Evolutionary conservation across 23 tunicate genomes (phyloP).

Genomic region (Phallusia fumigata): DNA sequence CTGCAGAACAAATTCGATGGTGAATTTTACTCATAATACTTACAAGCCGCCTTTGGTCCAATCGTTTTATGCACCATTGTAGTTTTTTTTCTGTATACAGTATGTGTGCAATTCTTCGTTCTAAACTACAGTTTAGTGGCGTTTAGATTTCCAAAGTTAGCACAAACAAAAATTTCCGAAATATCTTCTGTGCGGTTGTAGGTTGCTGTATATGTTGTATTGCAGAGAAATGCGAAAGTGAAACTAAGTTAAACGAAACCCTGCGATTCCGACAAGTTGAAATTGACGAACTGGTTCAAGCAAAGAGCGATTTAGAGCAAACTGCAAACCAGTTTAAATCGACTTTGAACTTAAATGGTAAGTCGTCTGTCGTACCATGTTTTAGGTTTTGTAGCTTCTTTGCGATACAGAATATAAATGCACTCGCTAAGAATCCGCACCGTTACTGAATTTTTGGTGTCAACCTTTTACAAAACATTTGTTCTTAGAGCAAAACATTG

Average conservation of each 20-base stretch:
- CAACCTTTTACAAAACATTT: too few relatives aligned
- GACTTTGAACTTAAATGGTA: slow-evolving; percentile 12
- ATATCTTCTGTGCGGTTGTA: too few relatives aligned
- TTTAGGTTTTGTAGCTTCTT: too few relatives aligned
- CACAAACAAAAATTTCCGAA: too few relatives aligned
- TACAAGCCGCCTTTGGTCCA: too few relatives aligned
- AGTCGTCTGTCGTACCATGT: background rate
- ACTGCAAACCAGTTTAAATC: slow-evolving; percentile 17
- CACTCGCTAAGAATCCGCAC: too few relatives aligned
- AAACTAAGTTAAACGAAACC: slow-evolving; percentile 10
- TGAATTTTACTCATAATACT: background rate
- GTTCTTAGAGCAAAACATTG: slow-evolving; percentile 34
- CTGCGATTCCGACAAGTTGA: slow-evolving; percentile 13
- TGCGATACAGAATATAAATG: too few relatives aligned
- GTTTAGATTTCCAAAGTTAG: too few relatives aligned
- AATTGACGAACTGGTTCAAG: slow-evolving; percentile 19
- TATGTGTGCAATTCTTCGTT: too few relatives aligned
- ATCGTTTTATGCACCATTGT: too few relatives aligned
- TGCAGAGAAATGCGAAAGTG: background rate
- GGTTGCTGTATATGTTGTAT: background rate
- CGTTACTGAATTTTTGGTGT: background rate
- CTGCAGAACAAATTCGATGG: background rate
- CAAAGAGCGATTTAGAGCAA: background rate
- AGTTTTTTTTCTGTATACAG: too few relatives aligned
- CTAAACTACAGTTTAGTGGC: too few relatives aligned